phyloP scores from a whole-genome alignment of 2,797 vertebrate genomes.

The Harpagifer antarcticus region DNA sequence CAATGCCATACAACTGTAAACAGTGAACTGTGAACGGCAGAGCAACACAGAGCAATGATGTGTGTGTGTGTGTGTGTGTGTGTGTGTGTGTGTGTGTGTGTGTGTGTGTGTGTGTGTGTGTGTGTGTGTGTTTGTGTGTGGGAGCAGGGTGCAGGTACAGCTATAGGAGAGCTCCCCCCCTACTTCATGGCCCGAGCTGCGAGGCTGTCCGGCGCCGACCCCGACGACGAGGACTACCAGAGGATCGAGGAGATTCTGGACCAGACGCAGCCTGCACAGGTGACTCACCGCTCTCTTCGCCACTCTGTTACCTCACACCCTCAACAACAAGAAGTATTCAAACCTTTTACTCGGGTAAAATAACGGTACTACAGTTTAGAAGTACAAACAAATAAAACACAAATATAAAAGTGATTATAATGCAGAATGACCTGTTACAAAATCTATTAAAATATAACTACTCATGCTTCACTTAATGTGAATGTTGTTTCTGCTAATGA shows the following conservation, averaged over 20 bases:
- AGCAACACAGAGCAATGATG: constrained; percentile 14
- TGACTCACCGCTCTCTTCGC: constrained; percentile 63
- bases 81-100: constrained; percentile 19
- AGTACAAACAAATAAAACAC: too few species aligned
- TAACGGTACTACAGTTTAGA: too few species aligned
- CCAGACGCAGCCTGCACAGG: constrained; percentile 89
- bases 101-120: too few species aligned
- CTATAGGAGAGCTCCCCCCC: constrained; percentile 92
- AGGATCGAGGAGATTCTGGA: constrained; percentile 91
- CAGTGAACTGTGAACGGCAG: constrained; percentile 8
- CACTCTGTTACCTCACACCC: not conserved
- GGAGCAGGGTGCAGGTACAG: constrained; percentile 90
- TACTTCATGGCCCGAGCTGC: constrained; percentile 96
- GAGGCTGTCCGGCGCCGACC: constrained; percentile 90
- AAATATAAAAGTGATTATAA: too few species aligned
- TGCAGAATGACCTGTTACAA: too few species aligned
- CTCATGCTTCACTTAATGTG: too few species aligned
- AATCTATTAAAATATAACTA: too few species aligned
- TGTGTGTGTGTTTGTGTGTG: constrained; percentile 22
- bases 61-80: constrained; percentile 19
- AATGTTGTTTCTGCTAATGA: too few species aligned
- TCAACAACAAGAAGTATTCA: too few species aligned
- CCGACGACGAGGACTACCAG: constrained; percentile 91
- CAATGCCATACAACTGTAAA: not conserved
- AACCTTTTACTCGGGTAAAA: too few species aligned